Conservation (phyloP, 37 sponge, comb jelly and placozoan species). For the Halichondria panicea region DNA sequence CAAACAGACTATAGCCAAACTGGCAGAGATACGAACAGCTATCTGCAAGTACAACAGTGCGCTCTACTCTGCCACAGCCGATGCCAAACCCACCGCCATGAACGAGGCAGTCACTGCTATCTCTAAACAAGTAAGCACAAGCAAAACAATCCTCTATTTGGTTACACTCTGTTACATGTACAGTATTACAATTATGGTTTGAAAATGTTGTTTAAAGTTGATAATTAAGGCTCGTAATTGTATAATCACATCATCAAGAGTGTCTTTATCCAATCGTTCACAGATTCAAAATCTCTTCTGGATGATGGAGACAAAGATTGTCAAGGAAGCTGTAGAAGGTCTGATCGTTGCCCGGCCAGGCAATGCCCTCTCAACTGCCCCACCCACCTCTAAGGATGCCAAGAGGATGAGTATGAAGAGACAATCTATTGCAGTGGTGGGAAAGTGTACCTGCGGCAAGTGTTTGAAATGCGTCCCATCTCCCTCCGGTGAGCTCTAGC, state of each 20-base stretch:
- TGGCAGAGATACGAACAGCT: neutral
- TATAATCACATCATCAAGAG: too few relatives aligned
- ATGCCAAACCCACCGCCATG: conserved; percentile 38
- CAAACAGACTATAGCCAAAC: conserved; percentile 15
- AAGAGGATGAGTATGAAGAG: conserved; percentile 13
- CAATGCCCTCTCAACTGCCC: neutral
- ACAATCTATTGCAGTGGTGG: neutral
- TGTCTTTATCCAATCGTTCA: too few relatives aligned
- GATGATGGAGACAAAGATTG: conserved; percentile 39
- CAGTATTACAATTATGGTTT: too few relatives aligned
- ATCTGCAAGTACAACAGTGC: conserved; percentile 8
- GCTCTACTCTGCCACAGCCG: conserved; percentile 43
- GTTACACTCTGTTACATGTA: too few relatives aligned
- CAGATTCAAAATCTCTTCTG: conserved; percentile 63
- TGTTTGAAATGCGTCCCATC: conserved; percentile 48
- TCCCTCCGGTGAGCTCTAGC: conserved; percentile 44
- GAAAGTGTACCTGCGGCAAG: conserved; percentile 43
- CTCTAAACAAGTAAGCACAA: conserved; percentile 41
- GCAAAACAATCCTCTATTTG: too few relatives aligned
- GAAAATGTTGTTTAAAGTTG: too few relatives aligned
- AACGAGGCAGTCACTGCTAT: conserved; percentile 42
- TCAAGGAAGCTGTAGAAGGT: conserved; percentile 44
- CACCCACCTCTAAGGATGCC: neutral
- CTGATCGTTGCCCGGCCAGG: conserved; percentile 42
- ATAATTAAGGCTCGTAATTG: too few relatives aligned